phyloP scores from a whole-genome alignment of 2,888 invertebrate species.

The Zootermopsis nevadensis region DNA sequence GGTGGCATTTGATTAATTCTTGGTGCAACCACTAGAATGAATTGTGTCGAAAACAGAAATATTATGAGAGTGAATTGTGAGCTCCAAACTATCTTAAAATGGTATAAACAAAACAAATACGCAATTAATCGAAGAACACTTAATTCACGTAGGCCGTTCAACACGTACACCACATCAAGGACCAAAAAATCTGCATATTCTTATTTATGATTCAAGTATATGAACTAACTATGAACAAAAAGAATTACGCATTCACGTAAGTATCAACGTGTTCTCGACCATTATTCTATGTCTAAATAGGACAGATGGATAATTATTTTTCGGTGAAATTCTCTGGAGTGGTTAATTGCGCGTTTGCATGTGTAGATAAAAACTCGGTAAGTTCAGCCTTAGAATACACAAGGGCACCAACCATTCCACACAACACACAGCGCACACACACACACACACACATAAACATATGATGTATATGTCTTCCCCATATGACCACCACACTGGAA shows the following conservation, averaged over 20 bases:
- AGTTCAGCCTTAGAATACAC: neutral
- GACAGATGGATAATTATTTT: slow-evolving; percentile 20
- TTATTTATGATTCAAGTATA: neutral
- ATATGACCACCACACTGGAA: neutral
- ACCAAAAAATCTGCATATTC: slow-evolving; percentile 13
- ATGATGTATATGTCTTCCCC: neutral
- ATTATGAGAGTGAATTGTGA: neutral
- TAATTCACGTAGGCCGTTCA: neutral
- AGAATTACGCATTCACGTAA: neutral
- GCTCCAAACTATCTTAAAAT: no score
- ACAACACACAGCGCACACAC: no score
- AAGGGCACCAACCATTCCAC: neutral
- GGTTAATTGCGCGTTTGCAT: slow-evolving; percentile 22
- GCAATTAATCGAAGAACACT: no score
- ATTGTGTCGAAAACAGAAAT: no score
- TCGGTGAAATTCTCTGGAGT: neutral
- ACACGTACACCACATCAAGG: neutral
- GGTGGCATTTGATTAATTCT: no score
- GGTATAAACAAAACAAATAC: no score
- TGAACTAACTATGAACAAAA: neutral
- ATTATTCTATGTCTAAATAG: neutral
- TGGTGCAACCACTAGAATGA: no score
- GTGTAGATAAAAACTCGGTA: neutral
- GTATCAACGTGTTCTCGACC: neutral
- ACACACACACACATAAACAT: no score